Base-by-base conservation (phyloP, 1,140 invertebrate genomes). In the Drosophila mauritiana region DNA sequence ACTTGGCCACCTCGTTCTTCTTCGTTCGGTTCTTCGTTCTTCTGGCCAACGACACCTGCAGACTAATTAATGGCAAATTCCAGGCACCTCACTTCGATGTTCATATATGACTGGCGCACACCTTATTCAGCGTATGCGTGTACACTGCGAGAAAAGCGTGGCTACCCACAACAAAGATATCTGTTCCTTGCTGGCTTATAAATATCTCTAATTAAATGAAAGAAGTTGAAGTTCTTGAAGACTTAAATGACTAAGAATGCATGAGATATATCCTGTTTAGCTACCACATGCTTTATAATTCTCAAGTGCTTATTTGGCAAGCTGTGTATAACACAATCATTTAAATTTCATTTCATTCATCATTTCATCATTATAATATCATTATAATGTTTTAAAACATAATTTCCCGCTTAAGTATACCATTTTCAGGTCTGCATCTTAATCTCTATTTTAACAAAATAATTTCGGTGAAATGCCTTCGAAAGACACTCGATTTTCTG, bases 51-150 rank as follows among this genome's bases (percentile, higher is more conserved):
- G 82, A 83, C 69, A 83, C 80, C 80, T 84, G 80, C 63, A 76
- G 80, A 79, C 80, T 83, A 83, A 84, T 84, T 84, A 83, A 83
- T 83, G 80, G 81, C 76, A 67, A 83, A 79, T 83, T 75, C 51
- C 75, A 67, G 75, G 27, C 57, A 45, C 69, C 59, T 63, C 72
- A 52, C 46, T 53, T 40, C 15, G 37, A 3, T 31, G 13, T 15
- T 48, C 46, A 65, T 52, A 53, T 62, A 64, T 65, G 46, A 63
- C 55, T 27, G 27, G 13, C 27, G 20, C 27, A 56, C 55, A 59
- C 55, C 39, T 59, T 55, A 4, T 17, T 15, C 25, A 17, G 5
- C 15, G 20, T 48, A 17, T 37, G 31, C 10, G 12, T 8, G 2
- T 42, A 42, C 64, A 64, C 64, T 36, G 11, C 46, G 11, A 7